Conservation (phyloP, 2,888 invertebrate genomes). For the Lacanobia oleracea region DNA sequence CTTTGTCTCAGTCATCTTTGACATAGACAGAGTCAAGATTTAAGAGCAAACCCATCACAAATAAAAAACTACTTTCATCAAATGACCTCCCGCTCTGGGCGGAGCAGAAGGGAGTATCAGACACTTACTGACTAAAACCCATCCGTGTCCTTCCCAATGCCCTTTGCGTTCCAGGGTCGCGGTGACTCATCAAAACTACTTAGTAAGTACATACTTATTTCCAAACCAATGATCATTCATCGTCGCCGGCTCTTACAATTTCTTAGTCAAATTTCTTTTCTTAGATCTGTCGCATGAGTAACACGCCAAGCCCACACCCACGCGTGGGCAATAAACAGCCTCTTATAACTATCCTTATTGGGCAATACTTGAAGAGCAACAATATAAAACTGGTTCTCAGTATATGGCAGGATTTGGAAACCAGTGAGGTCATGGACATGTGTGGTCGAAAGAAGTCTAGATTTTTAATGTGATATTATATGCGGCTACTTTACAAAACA, state of each 20-base stretch:
- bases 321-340: conserved; percentile 31
- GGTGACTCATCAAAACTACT: no score
- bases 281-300: conserved; percentile 51
- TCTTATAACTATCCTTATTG: conserved; percentile 35
- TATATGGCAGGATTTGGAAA: conserved; percentile 47
- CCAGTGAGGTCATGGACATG: conserved; percentile 45
- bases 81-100: no score
- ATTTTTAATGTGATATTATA: conserved; percentile 15
- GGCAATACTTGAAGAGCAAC: conserved; percentile 23
- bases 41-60: no score
- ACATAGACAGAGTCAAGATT: no score
- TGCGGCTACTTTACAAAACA: not conserved
- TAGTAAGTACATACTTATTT: no score
- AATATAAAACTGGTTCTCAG: conserved; percentile 51
- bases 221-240: not conserved
- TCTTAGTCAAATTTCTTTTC: conserved; percentile 3
- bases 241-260: not conserved
- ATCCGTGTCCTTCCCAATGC: no score
- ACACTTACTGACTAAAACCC: no score
- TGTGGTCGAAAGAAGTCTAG: conserved; percentile 2
- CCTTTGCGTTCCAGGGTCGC: no score
- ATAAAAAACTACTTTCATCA: no score
- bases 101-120: no score
- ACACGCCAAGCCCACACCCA: conserved; percentile 46
- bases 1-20: no score